Evolutionary conservation across 2,888 invertebrate genomes (phyloP), one percentile per base, ranked within the genome.

Genomic region (Acleris emargana): DNA sequence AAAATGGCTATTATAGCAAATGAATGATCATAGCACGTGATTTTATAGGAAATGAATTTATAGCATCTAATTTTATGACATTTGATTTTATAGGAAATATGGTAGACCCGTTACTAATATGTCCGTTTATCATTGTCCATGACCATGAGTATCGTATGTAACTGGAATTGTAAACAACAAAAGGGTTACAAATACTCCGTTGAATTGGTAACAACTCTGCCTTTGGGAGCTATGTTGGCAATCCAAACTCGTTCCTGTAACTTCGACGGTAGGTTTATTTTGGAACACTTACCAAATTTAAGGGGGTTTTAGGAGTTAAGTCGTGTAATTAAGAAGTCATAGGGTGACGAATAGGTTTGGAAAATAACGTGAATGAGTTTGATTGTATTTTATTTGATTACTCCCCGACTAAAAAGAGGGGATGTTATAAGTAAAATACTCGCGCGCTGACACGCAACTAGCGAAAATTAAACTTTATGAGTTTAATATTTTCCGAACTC

Each of bases 241-340:
- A 43, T 18, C 18, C 11, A 51, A 62, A 51, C 42, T 51, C n/a
- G 20, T 28, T 18, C 42, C 13, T 57, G 43, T 18, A 43, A n/a
- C 43, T 9, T 57, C 5, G 6, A 2, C 28, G 16, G 28, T 42
- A 38, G 28, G 38, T 28, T 7, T 32, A 28, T 43, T 62, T 50
- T 38, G 18, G 6, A n/a, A 18, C 47, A 49, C 20, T 20, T 11
- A 5, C 0, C 7, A 28, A n/a, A 38, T 6, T 5, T 28, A 11
- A 47, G 18, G 25, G 42, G 49, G n/a, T n/a, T 62, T 22, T 25
- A 3, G 17, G 54, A 62, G 62, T 62, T 62, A 54, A 57, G 62
- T 50, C 50, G 9, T 13, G 42, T 62, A 55, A 62, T 62, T 50
- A 62, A 55, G 42, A 25, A 55, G 49, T 43, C 62, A 50, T 49